Base-by-base conservation (phyloP, 2,797 vertebrate species). In the Australoheros facetus region DNA sequence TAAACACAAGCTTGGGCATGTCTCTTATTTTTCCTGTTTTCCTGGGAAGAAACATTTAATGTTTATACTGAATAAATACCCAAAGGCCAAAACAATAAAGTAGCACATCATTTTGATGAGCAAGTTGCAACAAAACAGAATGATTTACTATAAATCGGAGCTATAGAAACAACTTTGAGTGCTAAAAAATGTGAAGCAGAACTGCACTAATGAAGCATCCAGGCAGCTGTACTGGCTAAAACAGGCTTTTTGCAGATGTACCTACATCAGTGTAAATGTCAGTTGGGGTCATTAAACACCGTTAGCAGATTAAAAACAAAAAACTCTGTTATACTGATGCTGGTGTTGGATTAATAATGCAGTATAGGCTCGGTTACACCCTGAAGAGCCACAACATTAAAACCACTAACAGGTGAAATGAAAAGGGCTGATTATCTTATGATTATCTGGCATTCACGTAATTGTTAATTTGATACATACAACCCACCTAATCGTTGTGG, bases 1-100 rank as follows among this genome's bases (percentile, higher is more conserved):
- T 54, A 72, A 75, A 84, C 37, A 77, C 17, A 45, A 74, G 54
- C 60, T 23, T 57, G 73, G 58, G 26, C 1, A 5, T 55, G 62
- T 73, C 60, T 45, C 77, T n/a, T 32, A 54, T 39, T 57, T 59
- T 62, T n/a, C 64, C 6, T 30, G 26, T 30, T 69, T 30, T 28
- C 26, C 17, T 69, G 17, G 30, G 51, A 69, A 69, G 1, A 30
- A 69, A 28, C 34, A 17, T 16, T 11, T 19, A 53, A 60, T 64
- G 60, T 13, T 77, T 4, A 23, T 54, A 45, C 51, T 10, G 14
- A 48, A 54, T 45, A 4, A 12, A 53, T 19, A 28, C 70, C 48
- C 23, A 48, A 9, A 39, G 48, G 17, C 17, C n/a, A 7, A 13
- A 54, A n/a, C 28, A 54, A 17, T 30, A 16, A 48, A 66, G 28